Percentiles rank a stretch among this genome's conserved stretches.
phyloP scores from a whole-genome alignment of 2,888 invertebrate species.

The Caenorhabditis afra region DNA sequence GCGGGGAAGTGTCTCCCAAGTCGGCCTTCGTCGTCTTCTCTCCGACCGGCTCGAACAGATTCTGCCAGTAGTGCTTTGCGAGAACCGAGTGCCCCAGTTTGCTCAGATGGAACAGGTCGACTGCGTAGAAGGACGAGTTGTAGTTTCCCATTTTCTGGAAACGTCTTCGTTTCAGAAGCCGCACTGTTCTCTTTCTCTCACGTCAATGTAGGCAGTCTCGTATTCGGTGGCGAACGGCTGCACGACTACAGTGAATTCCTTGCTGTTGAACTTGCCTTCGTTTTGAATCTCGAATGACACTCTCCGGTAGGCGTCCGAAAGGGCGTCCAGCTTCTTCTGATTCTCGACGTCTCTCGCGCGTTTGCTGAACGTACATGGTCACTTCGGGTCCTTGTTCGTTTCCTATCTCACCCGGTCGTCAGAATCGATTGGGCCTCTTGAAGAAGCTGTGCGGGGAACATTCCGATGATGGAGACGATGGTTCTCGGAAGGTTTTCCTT shows the following conservation, averaged over 20 bases:
- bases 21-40: constrained; percentile 65
- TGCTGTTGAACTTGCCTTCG: constrained; percentile 57
- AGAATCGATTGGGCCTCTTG: constrained; percentile 58
- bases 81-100: constrained; percentile 70
- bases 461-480: constrained; percentile 58
- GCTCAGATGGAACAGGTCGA: constrained; percentile 72
- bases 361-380: constrained; percentile 18
- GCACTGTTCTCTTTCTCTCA: constrained; percentile 18
- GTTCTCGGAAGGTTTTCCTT: constrained; percentile 59
- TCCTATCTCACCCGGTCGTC: constrained; percentile 46
- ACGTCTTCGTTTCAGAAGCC: neutral
- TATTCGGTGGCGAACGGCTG: constrained; percentile 58
- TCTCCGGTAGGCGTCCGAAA: constrained; percentile 32
- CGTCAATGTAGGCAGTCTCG: constrained; percentile 49
- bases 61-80: constrained; percentile 70
- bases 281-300: constrained; percentile 60
- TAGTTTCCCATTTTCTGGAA: constrained; percentile 51
- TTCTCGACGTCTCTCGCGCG: constrained; percentile 16
- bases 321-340: constrained; percentile 25
- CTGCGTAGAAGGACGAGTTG: constrained; percentile 66
- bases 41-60: constrained; percentile 71
- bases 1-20: constrained; percentile 44
- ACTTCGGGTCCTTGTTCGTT: neutral
- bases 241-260: constrained; percentile 63
- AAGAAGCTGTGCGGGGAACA: constrained; percentile 63